These are phyloP conservation scores for Myotis davidii DNA, from an alignment of 2,113 vertebrate species.

Conservation along the genomic window DNA sequence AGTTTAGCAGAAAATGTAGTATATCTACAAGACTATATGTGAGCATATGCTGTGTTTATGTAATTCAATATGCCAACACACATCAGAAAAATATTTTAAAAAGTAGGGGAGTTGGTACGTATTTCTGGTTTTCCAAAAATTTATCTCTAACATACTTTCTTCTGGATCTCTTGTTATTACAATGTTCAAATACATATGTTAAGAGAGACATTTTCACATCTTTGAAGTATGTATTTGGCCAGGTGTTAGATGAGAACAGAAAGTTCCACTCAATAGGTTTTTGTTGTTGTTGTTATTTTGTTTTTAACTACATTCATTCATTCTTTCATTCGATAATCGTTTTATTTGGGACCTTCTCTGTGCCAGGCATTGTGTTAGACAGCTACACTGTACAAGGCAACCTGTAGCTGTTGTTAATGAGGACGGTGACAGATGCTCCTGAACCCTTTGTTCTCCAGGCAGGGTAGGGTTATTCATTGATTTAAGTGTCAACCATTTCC, in stretches of 20 bases:
- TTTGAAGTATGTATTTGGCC: background rate
- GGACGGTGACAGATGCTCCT: background rate
- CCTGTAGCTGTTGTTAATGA: background rate
- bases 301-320: background rate
- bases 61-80: background rate
- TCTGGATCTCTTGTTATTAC: background rate
- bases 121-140: background rate
- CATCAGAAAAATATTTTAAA: background rate
- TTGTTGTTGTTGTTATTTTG: background rate
- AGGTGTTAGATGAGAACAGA: background rate
- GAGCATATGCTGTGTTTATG: background rate
- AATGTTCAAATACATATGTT: background rate
- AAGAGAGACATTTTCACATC: background rate
- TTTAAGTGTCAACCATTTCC: background rate
- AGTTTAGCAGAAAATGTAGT: background rate
- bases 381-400: background rate
- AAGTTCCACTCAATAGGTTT: background rate
- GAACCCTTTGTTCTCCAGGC: background rate
- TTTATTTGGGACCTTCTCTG: background rate
- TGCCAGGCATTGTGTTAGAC: background rate
- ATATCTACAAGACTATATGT: background rate
- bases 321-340: background rate
- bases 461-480: background rate
- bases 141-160: background rate
- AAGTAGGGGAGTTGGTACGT: background rate